A percentile compares a stretch with the other conserved stretches of the same genome.
Conservation (phyloP, 2,888 invertebrate genomes). For the Calameuta idolon region DNA sequence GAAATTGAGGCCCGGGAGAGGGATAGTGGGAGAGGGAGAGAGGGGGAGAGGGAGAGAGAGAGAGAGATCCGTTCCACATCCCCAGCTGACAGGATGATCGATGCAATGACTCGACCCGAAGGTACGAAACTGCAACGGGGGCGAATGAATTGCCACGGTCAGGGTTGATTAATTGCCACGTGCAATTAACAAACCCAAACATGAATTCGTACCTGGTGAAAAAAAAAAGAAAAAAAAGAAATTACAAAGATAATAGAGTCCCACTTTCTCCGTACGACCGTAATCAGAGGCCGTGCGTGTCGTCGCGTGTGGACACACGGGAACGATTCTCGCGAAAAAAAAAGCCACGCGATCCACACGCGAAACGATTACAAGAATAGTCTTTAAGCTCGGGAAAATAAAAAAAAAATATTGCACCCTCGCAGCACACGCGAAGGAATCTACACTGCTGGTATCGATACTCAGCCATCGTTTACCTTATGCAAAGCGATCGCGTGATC, state of each 20-base stretch:
- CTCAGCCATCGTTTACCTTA: background rate
- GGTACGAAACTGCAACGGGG: background rate
- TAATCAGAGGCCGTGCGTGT: too few relatives aligned
- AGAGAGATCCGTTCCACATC: background rate
- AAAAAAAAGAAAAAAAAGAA: background rate
- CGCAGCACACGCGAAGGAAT: background rate
- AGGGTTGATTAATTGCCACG: background rate
- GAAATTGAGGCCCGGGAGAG: background rate
- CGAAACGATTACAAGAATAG: background rate
- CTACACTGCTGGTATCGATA: background rate
- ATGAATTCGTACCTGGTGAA: background rate
- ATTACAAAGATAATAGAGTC: background rate
- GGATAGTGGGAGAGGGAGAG: too few relatives aligned
- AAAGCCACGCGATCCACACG: background rate
- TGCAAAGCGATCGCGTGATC: slow-evolving; percentile 27
- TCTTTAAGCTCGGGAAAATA: background rate
- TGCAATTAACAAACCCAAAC: background rate
- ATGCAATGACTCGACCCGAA: background rate
- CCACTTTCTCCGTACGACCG: background rate
- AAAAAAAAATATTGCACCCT: background rate
- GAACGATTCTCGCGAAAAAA: background rate
- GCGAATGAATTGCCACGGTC: background rate
- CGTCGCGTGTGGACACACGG: background rate
- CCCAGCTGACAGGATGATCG: slow-evolving; percentile 1
- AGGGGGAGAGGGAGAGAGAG: too few relatives aligned